These are phyloP conservation scores for Centrocercus urophasianus DNA, from an alignment of 2,113 vertebrate genomes.

Conservation along the genomic window DNA sequence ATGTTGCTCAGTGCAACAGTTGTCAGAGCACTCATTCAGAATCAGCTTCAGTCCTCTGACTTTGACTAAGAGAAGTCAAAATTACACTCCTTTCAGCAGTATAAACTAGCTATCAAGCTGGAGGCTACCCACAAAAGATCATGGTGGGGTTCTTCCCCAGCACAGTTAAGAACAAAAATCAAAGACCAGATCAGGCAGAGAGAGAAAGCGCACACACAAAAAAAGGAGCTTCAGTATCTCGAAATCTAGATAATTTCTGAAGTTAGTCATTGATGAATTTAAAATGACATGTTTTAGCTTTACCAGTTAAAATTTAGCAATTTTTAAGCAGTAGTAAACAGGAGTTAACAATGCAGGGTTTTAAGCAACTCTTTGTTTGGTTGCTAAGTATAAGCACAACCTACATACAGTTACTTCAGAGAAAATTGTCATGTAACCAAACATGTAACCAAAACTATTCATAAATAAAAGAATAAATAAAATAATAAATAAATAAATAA, in stretches of 20 bases:
- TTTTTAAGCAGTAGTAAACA: not conserved
- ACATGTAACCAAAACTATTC: not conserved
- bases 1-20: not conserved
- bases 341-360: not conserved
- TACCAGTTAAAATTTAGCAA: not conserved
- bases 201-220: not conserved
- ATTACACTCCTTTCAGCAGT: not conserved
- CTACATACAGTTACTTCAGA: not conserved
- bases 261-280: not conserved
- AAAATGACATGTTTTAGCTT: not conserved
- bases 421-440: not conserved
- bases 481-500: not conserved
- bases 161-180: not conserved
- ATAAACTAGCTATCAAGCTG: not conserved
- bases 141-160: not conserved
- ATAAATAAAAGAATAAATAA: not conserved
- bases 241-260: not conserved
- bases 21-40: not conserved
- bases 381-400: not conserved
- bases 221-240: not conserved
- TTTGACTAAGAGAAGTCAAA: not conserved
- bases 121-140: not conserved
- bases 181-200: not conserved
- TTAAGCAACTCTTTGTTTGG: not conserved
- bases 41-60: not conserved